Percentiles rank a stretch among this genome's conserved stretches.
phyloP scores from a whole-genome alignment of 2,113 vertebrate species.

The Grantiella picta region DNA sequence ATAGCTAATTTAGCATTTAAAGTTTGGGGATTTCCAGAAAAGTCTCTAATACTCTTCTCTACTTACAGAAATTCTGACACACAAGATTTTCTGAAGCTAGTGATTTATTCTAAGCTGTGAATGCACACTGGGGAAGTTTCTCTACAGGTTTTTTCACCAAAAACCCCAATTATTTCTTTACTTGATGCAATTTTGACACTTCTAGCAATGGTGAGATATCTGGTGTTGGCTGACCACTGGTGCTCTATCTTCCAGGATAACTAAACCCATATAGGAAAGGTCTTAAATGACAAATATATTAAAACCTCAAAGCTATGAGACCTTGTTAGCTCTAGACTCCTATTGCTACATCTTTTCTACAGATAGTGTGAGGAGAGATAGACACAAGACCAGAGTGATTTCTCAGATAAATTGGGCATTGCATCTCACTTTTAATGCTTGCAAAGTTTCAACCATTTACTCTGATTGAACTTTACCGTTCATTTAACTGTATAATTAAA shows the following conservation, averaged over 20 bases:
- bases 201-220: not conserved
- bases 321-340: not conserved
- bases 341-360: not conserved
- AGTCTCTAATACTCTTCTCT: not conserved
- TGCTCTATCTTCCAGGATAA: not conserved
- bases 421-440: not conserved
- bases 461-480: not conserved
- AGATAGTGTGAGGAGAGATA: not conserved
- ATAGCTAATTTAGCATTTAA: not conserved
- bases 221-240: not conserved
- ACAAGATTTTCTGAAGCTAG: not conserved
- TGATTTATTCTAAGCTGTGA: not conserved
- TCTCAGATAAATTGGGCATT: not conserved
- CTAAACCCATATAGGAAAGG: not conserved
- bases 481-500: not conserved
- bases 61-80: not conserved
- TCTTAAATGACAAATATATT: not conserved
- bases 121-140: not conserved
- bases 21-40: not conserved
- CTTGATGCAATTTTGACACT: not conserved
- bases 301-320: not conserved
- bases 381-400: not conserved
- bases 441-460: not conserved
- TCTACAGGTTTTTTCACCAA: not conserved
- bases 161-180: not conserved